Percentiles rank a stretch among this genome's conserved stretches.
These are phyloP conservation scores for Tinea trinotella DNA, from an alignment of 2,888 invertebrate species.

Conservation along the genomic window DNA sequence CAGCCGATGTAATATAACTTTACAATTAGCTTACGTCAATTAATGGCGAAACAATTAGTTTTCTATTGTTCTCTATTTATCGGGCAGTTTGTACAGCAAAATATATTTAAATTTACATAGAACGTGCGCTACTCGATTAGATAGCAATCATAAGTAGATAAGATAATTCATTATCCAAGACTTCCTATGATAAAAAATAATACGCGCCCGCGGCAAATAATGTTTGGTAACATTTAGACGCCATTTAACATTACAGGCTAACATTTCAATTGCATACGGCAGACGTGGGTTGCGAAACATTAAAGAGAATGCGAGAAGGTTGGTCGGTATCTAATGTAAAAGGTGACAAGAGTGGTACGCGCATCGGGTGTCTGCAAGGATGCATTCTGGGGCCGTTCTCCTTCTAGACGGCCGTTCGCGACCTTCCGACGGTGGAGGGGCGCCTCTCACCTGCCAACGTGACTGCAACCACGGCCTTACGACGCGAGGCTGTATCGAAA, in stretches of 20 bases:
- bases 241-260: background rate
- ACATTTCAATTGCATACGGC: conserved; percentile 10
- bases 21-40: no score
- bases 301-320: conserved; percentile 9
- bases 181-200: conserved; percentile 35
- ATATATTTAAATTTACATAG: background rate
- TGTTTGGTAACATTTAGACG: conserved; percentile 2
- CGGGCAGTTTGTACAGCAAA: background rate
- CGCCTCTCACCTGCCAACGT: conserved; percentile 48
- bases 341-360: conserved; percentile 8
- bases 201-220: background rate
- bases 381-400: conserved; percentile 65
- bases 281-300: conserved; percentile 1
- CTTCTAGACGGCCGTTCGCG: conserved; percentile 54
- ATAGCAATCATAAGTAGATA: conserved; percentile 6
- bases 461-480: conserved; percentile 70
- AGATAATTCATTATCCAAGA: conserved; percentile 17
- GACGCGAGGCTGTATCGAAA: conserved; percentile 70
- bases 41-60: no score
- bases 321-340: conserved; percentile 7
- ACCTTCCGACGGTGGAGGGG: conserved; percentile 67
- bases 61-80: background rate
- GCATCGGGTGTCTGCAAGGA: conserved; percentile 38
- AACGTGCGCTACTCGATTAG: conserved; percentile 11
- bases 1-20: no score